Evolutionary conservation across 64 coral and sea anemone genomes (phyloP), one percentile per base, ranked within the genome.

Genomic region (Pocillopora verrucosa): DNA sequence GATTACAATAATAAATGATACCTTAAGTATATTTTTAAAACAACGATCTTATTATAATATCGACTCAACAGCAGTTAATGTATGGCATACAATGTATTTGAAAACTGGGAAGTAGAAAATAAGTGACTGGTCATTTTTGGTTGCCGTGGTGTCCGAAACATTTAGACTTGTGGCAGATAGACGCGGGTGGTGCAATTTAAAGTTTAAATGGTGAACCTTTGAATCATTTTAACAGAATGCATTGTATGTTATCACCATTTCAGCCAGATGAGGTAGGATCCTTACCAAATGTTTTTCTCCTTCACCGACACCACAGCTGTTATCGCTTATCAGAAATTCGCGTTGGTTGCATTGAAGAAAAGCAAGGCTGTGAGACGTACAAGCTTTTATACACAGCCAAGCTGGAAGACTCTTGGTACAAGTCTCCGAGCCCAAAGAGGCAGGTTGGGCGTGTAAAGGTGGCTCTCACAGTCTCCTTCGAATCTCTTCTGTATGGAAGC

Each of bases 401-500:
- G 38, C 82, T 85, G 14, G 70, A 58, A n/a, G 82, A n/a, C 11
- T 26, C 4, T 11, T 85, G 63, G 63, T 85, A 85, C 82, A 57
- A 72, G 72, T 65, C 64, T 25, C 63, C 37, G 6, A 0, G 24
- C 6, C 9, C 68, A 15, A 57, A 4, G 9, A 56, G 14, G 1
- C 45, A 16, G 1, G 56, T 65, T 13, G 82, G 82, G 2, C 63
- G 63, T 4, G 5, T 85, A 15, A 51, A 19, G 25, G 38, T 85
- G 7, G 69, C 64, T 41, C 22, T 91, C 1, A 85, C 34, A 0
- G 60, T 91, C 14, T 36, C 80, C 0, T 86, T 91, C 16, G 10
- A 59, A 34, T 76, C 90, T 0, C 58, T 16, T 6, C 13, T 92
- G 76, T 92, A 78, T 87, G 83, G 90, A 17, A 92, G 83, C 75